Evolutionary conservation across 2,113 vertebrate species (phyloP).

Genomic region (Promerops cafer): DNA sequence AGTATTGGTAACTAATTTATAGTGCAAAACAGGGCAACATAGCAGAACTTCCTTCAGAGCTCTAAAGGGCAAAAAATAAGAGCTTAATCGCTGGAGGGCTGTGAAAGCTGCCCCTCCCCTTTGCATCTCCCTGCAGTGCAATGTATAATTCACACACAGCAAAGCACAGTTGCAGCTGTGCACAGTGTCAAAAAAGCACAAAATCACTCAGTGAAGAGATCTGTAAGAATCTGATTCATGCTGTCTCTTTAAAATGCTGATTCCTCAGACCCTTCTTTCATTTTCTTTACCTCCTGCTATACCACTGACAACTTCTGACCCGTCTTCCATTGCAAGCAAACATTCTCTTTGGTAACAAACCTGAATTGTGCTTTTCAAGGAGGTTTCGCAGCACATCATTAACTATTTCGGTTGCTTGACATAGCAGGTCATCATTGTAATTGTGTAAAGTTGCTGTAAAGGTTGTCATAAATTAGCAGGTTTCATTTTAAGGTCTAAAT

Average conservation of each 20-base stretch:
- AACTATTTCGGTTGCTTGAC: neutral
- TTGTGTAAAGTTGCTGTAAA: slow-evolving; percentile 28
- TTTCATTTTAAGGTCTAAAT: slow-evolving; percentile 16
- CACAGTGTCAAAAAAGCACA: neutral
- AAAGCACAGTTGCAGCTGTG: neutral
- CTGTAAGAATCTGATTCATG: neutral
- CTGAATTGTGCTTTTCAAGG: neutral
- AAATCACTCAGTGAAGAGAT: neutral
- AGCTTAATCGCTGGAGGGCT: neutral
- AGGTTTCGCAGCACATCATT: neutral
- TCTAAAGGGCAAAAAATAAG: neutral
- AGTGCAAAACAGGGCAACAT: neutral
- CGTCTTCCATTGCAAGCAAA: neutral
- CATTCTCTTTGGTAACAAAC: neutral
- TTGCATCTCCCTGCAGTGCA: neutral
- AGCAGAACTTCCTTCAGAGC: neutral
- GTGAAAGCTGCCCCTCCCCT: neutral
- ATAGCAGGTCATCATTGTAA: neutral
- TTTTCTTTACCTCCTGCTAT: neutral
- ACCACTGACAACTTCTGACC: neutral
- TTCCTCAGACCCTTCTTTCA: neutral
- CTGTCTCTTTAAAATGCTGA: slow-evolving; percentile 14
- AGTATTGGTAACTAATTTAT: neutral
- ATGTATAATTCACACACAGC: neutral
- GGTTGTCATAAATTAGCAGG: neutral